Percentiles rank a stretch among this genome's conserved stretches.
Conservation (phyloP, 2,797 vertebrate genomes). For the Sardinella longiceps region DNA sequence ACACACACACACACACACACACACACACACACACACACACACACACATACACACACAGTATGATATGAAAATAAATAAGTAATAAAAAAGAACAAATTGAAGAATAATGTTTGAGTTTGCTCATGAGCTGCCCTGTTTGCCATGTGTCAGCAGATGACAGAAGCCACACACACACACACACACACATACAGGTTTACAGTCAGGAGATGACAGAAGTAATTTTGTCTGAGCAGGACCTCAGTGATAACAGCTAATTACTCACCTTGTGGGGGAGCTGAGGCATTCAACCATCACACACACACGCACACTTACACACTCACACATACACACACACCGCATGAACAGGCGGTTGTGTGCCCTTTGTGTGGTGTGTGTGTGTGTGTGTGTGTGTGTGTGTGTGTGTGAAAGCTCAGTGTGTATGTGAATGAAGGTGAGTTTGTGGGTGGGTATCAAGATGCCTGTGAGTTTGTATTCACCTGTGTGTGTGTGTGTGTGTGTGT, state of each 20-base stretch:
- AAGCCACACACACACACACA: not conserved
- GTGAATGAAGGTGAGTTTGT: not conserved
- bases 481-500: no score
- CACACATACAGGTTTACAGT: no score
- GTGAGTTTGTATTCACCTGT: not conserved
- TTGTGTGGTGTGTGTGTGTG: not conserved
- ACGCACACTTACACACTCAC: not conserved
- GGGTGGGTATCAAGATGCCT: not conserved
- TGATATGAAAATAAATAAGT: not conserved
- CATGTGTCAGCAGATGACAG: not conserved
- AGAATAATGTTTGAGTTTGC: not conserved
- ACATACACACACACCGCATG: no score
- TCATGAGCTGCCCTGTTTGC: not conserved
- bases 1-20: not conserved
- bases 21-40: not conserved
- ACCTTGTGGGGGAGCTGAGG: no score
- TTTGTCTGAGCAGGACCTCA: not conserved
- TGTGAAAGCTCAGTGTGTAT: no score
- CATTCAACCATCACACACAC: not conserved
- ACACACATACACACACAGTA: no score
- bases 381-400: no score
- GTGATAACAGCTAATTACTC: not conserved
- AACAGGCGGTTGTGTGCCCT: not conserved
- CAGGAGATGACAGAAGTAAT: no score
- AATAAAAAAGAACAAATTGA: not conserved